Evolutionary conservation across 2,888 invertebrate species (phyloP).

Genomic region (Digitonthophagus gazella): DNA sequence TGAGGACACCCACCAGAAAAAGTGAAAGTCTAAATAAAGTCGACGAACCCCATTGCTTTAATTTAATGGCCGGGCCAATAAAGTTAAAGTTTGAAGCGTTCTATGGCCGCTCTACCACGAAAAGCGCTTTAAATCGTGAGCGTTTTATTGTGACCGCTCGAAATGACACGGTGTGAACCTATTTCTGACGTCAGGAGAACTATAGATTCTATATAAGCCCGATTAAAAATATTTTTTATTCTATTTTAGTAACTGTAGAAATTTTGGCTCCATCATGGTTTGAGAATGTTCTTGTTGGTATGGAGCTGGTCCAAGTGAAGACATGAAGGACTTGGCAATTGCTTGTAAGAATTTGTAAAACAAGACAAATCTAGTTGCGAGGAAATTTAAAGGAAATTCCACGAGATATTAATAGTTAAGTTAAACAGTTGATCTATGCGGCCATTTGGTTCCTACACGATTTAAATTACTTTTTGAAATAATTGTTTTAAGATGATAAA

Average conservation of each 20-base stretch:
- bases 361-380: background rate
- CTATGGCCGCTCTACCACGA: background rate
- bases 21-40: constrained; percentile 6
- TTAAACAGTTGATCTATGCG: background rate
- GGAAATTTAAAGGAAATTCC: background rate
- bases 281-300: background rate
- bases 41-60: constrained; percentile 6
- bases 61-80: background rate
- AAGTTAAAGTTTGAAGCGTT: background rate
- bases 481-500: background rate
- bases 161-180: background rate
- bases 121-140: background rate
- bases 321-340: background rate
- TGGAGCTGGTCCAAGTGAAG: background rate
- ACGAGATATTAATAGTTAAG: background rate
- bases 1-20: constrained; percentile 4
- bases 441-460: background rate
- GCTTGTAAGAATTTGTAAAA: background rate
- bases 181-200: background rate
- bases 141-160: background rate
- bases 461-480: background rate
- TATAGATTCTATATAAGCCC: background rate
- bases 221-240: background rate
- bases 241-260: background rate
- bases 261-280: background rate